A percentile compares a stretch with the other conserved stretches of the same genome.
Evolutionary conservation across 2,113 vertebrate genomes (phyloP).

Genomic region (Toxostoma redivivum): DNA sequence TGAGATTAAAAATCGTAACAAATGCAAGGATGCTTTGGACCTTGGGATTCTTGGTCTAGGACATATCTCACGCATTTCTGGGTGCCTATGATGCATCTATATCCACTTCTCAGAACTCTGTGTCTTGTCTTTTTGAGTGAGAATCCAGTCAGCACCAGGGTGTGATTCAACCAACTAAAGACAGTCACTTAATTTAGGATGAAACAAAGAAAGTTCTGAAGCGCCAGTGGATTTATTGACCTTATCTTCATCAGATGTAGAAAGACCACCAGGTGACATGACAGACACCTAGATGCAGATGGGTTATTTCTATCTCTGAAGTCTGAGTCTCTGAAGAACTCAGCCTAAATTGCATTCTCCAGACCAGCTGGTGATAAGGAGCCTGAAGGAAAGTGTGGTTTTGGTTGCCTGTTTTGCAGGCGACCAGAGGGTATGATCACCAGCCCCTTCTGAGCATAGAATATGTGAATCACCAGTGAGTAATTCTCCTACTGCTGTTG

Average conservation of each 20-base stretch:
- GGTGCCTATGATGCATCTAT: not conserved
- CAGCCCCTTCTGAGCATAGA: not conserved
- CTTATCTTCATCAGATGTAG: not conserved
- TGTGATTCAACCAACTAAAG: not conserved
- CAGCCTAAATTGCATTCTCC: not conserved
- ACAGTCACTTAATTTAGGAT: not conserved
- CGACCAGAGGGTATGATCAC: not conserved
- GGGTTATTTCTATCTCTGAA: not conserved
- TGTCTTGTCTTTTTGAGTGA: not conserved
- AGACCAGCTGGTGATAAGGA: not conserved
- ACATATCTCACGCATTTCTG: not conserved
- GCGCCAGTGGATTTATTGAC: not conserved
- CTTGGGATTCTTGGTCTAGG: not conserved
- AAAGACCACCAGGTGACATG: not conserved
- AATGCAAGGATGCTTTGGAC: not conserved
- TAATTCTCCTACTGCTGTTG: conserved; percentile 35
- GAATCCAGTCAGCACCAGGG: not conserved
- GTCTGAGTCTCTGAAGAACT: not conserved
- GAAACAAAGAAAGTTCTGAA: not conserved
- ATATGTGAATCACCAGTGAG: conserved; percentile 44
- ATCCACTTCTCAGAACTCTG: not conserved
- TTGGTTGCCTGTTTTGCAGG: not conserved
- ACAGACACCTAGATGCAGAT: not conserved
- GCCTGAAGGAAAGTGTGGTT: not conserved
- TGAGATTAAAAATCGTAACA: not conserved